A percentile compares a stretch with the other conserved stretches of the same genome.
Evolutionary conservation across 2,797 vertebrate genomes (phyloP).

Genomic region (Parauchenoglanis punctatus): DNA sequence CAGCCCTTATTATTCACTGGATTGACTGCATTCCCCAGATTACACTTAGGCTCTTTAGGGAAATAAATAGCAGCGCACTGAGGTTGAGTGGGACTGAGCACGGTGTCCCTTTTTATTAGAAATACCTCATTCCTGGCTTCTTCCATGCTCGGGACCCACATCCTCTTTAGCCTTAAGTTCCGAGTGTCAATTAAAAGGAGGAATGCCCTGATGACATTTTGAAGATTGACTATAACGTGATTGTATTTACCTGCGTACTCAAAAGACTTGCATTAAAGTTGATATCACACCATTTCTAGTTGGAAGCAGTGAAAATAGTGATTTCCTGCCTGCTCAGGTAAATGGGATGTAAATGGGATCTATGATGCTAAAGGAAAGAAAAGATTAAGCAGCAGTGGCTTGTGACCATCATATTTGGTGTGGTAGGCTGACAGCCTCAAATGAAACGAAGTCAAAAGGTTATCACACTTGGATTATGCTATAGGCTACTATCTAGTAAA

Average conservation of each 20-base stretch:
- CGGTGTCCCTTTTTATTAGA: constrained; percentile 64
- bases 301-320: background rate
- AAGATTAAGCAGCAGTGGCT: background rate
- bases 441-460: background rate
- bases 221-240: background rate
- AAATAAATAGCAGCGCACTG: constrained; percentile 61
- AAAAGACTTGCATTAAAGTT: background rate
- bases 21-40: constrained; percentile 62
- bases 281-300: background rate
- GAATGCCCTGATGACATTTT: constrained; percentile 23
- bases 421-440: background rate
- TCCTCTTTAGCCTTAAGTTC: constrained; percentile 53
- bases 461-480: background rate
- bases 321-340: background rate
- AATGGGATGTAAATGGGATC: constrained; percentile 2
- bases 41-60: constrained; percentile 67
- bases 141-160: constrained; percentile 52
- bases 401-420: background rate
- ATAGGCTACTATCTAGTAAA: background rate
- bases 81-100: constrained; percentile 63
- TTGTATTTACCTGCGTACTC: background rate
- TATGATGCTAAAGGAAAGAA: constrained; percentile 6
- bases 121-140: constrained; percentile 65
- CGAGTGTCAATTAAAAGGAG: constrained; percentile 59
- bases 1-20: constrained; percentile 63